A percentile compares a stretch with the other conserved stretches of the same genome.
phyloP scores from a whole-genome alignment of 2,113 vertebrate species.

The Naja naja region DNA sequence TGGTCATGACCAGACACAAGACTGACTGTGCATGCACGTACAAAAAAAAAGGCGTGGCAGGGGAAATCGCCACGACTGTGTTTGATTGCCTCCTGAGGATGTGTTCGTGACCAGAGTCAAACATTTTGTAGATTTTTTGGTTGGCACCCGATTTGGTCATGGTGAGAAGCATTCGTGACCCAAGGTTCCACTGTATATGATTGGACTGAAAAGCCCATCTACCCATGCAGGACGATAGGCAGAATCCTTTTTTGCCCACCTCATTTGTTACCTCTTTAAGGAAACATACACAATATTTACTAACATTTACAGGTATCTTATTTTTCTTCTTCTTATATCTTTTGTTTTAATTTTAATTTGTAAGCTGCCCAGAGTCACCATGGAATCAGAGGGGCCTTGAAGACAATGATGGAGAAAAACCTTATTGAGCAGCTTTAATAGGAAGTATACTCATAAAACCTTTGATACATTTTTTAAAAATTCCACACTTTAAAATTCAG shows the following conservation, averaged over 20 bases:
- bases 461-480: conserved; percentile 1
- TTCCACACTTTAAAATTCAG: neutral
- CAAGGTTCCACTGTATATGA: no score
- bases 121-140: no score
- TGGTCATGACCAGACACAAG: no score
- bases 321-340: neutral
- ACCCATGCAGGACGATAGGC: neutral
- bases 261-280: neutral
- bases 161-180: no score
- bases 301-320: neutral
- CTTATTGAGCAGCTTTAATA: neutral
- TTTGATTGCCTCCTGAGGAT: no score
- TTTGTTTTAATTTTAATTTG: neutral
- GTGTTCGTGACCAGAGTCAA: no score
- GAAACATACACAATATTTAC: neutral
- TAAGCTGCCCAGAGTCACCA: neutral
- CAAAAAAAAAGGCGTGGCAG: no score
- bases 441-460: neutral
- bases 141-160: no score
- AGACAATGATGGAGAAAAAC: neutral
- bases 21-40: no score
- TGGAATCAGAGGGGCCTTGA: neutral
- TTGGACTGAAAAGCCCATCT: neutral
- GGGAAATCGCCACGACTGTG: no score
- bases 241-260: neutral